Evolutionary conservation across 1,140 invertebrate species (phyloP).

Genomic region (Nymphalis io): DNA sequence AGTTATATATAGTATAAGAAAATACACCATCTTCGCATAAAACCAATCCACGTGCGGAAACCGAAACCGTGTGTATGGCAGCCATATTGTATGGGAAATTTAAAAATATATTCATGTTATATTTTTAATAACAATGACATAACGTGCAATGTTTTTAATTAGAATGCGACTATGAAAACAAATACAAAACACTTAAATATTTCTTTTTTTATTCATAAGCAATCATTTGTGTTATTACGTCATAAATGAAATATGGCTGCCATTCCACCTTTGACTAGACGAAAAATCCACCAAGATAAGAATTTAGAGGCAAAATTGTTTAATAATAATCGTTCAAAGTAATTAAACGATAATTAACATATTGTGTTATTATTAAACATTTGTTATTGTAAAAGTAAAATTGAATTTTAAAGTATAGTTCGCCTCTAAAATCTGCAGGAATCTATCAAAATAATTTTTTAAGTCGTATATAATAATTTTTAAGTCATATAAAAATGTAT

Average conservation of each 20-base stretch:
- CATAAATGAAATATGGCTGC: constrained; percentile 31
- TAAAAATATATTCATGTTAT: background rate
- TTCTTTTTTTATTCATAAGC: too few species aligned
- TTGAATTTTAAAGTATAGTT: constrained; percentile 12
- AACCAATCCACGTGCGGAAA: constrained; percentile 43
- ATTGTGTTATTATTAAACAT: too few species aligned
- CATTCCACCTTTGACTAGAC: constrained; percentile 44
- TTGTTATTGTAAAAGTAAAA: background rate
- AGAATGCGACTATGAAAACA: too few species aligned
- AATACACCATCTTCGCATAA: constrained; percentile 47
- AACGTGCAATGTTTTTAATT: background rate
- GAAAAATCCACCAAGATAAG: constrained; percentile 35
- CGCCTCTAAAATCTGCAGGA: constrained; percentile 27
- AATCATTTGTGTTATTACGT: background rate
- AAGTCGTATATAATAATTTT: constrained; percentile 10
- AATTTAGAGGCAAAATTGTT: constrained; percentile 37
- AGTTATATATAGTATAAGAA: constrained; percentile 52
- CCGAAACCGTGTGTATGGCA: constrained; percentile 37
- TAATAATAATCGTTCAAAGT: too few species aligned
- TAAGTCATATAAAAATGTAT: constrained; percentile 19
- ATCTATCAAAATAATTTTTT: constrained; percentile 11
- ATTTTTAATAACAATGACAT: too few species aligned
- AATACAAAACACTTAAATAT: background rate
- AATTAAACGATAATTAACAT: too few species aligned
- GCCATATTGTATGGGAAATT: constrained; percentile 26